Conservation (phyloP, 2,888 invertebrate genomes). For the Drosophila prostipennis region DNA sequence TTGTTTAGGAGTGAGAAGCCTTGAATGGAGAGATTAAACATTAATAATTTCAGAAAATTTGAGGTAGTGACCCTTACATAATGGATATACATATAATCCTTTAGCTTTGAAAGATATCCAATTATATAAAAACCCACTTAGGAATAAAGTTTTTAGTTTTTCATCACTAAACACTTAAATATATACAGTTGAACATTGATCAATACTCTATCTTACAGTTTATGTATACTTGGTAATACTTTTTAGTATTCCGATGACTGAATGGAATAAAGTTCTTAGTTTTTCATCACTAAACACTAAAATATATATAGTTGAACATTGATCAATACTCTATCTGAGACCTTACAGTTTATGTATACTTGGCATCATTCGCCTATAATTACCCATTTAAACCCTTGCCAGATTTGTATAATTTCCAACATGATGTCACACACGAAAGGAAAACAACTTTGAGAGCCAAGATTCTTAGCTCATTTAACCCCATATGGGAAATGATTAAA, state of each 20-base stretch:
- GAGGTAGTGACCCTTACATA: too few species aligned
- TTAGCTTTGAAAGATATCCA: too few species aligned
- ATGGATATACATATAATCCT: too few species aligned
- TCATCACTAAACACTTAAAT: too few species aligned
- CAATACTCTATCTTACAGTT: neutral
- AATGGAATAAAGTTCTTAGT: too few species aligned
- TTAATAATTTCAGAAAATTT: too few species aligned
- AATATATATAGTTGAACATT: neutral
- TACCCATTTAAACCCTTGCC: slow-evolving; percentile 11
- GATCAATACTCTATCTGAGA: neutral
- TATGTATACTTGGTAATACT: neutral
- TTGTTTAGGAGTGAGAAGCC: neutral
- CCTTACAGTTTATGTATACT: neutral
- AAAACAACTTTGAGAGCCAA: neutral
- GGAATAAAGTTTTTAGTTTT: too few species aligned
- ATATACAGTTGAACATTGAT: neutral
- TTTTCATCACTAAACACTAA: too few species aligned
- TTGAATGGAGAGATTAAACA: too few species aligned
- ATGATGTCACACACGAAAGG: slow-evolving; percentile 17
- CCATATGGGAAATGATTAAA: slow-evolving; percentile 12
- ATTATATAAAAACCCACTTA: too few species aligned
- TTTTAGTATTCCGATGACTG: too few species aligned
- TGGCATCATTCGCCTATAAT: slow-evolving; percentile 13
- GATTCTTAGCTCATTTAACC: slow-evolving; percentile 29
- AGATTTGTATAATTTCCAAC: slow-evolving; percentile 6